Conservation (phyloP, 2,888 invertebrate species). For the Koerneria pararmatus region DNA sequence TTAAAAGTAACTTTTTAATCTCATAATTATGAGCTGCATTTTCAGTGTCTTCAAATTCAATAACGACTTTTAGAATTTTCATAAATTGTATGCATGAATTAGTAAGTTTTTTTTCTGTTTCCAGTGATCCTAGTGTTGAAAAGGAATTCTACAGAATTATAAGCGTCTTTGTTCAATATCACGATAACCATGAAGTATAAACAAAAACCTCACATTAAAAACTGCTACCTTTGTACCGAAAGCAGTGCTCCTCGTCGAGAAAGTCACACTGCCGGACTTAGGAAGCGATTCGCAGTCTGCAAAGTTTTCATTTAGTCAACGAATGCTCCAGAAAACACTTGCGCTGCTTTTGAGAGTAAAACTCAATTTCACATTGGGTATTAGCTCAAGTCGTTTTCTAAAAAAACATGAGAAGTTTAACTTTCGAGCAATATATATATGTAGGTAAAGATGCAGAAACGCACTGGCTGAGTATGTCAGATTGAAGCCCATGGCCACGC, state of each 20-base stretch:
- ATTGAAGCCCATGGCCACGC: slow-evolving; percentile 55
- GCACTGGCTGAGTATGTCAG: slow-evolving; percentile 59
- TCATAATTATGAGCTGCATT: too few relatives aligned
- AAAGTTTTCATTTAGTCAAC: slow-evolving; percentile 9
- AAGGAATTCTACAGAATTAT: not conserved
- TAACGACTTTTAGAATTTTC: too few relatives aligned
- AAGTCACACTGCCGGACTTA: slow-evolving; percentile 44
- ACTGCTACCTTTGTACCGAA: slow-evolving; percentile 48
- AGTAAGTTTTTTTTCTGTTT: not conserved
- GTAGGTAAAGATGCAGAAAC: not conserved
- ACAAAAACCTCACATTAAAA: too few relatives aligned
- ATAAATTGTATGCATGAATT: too few relatives aligned
- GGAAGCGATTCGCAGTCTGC: slow-evolving; percentile 54
- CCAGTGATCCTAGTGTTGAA: not conserved
- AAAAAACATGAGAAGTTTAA: too few relatives aligned
- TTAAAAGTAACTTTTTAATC: too few relatives aligned
- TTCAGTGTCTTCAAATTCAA: not conserved
- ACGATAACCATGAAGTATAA: not conserved
- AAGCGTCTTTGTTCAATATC: not conserved
- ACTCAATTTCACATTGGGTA: not conserved
- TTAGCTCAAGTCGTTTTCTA: not conserved
- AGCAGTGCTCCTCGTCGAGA: slow-evolving; percentile 52
- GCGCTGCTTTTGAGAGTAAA: not conserved
- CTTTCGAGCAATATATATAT: too few relatives aligned
- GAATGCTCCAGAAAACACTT: not conserved